These are phyloP conservation scores for Delphinapterus leucas DNA, from an alignment of 2,113 vertebrate species.

Conservation along the genomic window DNA sequence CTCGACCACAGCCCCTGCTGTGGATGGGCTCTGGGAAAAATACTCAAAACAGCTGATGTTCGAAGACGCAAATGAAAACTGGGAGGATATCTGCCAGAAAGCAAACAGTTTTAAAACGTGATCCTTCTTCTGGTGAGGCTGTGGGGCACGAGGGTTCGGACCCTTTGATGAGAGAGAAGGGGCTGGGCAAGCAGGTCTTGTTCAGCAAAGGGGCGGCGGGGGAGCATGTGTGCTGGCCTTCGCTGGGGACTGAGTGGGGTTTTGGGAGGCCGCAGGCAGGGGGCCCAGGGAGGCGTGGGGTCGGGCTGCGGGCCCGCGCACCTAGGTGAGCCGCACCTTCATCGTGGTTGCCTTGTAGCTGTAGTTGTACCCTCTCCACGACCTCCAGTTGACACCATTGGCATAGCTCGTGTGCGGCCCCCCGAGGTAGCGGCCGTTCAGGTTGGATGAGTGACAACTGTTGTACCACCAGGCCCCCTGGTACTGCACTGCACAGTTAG, in stretches of 20 bases:
- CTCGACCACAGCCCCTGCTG: rapidly evolving
- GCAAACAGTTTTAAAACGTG: background rate
- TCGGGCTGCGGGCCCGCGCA: rapidly evolving
- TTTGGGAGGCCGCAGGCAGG: rapidly evolving
- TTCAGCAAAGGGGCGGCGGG: rapidly evolving
- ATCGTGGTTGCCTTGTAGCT: conserved; percentile 68
- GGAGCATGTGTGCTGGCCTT: background rate
- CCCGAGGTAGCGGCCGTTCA: conserved; percentile 61
- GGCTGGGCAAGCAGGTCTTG: rapidly evolving
- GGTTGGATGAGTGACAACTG: conserved; percentile 55
- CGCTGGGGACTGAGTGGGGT: rapidly evolving
- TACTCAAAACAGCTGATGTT: rapidly evolving
- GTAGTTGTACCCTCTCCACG: conserved; percentile 50
- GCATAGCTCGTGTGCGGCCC: conserved; percentile 20
- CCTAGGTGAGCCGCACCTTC: conserved; percentile 64
- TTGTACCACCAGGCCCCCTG: conserved; percentile 69
- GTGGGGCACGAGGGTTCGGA: rapidly evolving
- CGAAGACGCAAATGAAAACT: background rate
- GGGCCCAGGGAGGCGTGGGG: background rate
- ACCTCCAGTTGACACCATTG: conserved; percentile 73
- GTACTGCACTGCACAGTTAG: conserved; percentile 33
- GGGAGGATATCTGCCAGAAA: background rate
- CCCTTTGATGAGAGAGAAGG: rapidly evolving
- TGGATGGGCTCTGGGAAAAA: rapidly evolving
- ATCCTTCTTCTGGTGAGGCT: background rate